Base-by-base conservation (phyloP, 2,888 invertebrate species). In the Rhabditophanes sp. region DNA sequence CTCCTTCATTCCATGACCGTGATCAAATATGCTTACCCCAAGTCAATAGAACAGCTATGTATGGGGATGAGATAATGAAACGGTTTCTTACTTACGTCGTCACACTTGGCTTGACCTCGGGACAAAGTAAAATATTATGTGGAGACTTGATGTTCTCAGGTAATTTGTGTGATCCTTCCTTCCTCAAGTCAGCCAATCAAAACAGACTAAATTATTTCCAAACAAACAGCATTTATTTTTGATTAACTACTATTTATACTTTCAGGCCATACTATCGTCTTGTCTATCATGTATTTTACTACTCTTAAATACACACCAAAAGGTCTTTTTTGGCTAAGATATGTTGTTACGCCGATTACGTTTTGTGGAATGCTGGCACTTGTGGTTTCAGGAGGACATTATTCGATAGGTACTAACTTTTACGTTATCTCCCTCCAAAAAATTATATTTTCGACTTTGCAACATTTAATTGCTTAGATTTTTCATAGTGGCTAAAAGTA, bases 341-440 rank as follows among this genome's bases (percentile, higher is more conserved):
- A 56, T 35, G 43, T 59, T 20, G 55, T 57, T 7, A 50, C 54
- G 15, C 62, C 62, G 11, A 47, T 63, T 12, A 61, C 60, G 3
- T 62, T 55, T 39, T 37, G 50, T n/a, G 63, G 63, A 11, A 60
- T 63, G 25, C 52, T 44, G 4, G 56, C 58, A 3, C 44, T 62
- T 9, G 57, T 63, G 12, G 56, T 63, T 11, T 56, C 57, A 3
- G 59, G 63, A 7, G 61, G 61, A 9, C 63, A 63, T 38, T 63
- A 63, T 38, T 55, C 63, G 11, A 64, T 63, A 50, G 58, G n/a
- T n/a, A 57, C 14, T 18, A 27, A 28, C 25, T 20, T 9, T 20
- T 24, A n/a, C 20, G 6, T 14, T 17, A n/a, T 8, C n/a, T n/a
- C n/a, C n/a, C n/a, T n/a, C n/a, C n/a, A n/a, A n/a, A n/a, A n/a